Evolutionary conservation across 1,140 invertebrate genomes (phyloP).

Genomic region (Rhagoletis zephyria): DNA sequence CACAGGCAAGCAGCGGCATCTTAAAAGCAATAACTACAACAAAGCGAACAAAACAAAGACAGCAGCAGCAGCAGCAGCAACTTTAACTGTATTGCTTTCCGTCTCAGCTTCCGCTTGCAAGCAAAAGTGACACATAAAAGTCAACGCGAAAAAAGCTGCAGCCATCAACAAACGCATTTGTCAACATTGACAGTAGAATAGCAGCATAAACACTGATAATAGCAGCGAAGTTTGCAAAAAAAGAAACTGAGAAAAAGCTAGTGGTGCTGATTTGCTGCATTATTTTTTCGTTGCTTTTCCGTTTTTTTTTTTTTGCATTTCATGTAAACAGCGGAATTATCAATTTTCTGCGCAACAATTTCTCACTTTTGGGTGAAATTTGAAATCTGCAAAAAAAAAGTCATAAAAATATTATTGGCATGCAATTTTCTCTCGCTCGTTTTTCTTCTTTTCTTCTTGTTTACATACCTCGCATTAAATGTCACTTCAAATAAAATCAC

Average conservation of each 20-base stretch:
- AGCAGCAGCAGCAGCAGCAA: not conserved
- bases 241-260: not conserved
- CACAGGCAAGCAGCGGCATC: not conserved
- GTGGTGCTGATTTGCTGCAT: no score
- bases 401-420: not conserved
- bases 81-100: not conserved
- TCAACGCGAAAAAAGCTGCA: not conserved
- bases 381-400: not conserved
- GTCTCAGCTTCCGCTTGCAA: not conserved
- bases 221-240: not conserved
- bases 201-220: no score
- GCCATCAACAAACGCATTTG: constrained; percentile 14
- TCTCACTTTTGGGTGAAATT: not conserved
- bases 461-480: not conserved
- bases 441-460: not conserved
- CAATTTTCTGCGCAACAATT: not conserved
- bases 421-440: not conserved
- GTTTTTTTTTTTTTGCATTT: not conserved
- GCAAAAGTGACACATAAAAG: constrained; percentile 43
- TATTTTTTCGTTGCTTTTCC: not conserved
- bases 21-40: not conserved
- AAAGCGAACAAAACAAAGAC: not conserved
- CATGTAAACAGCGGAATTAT: not conserved
- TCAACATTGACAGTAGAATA: constrained; percentile 32
- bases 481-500: not conserved